Evolutionary conservation across 2,888 invertebrate genomes (phyloP).

Genomic region (Drosophila antonietae): DNA sequence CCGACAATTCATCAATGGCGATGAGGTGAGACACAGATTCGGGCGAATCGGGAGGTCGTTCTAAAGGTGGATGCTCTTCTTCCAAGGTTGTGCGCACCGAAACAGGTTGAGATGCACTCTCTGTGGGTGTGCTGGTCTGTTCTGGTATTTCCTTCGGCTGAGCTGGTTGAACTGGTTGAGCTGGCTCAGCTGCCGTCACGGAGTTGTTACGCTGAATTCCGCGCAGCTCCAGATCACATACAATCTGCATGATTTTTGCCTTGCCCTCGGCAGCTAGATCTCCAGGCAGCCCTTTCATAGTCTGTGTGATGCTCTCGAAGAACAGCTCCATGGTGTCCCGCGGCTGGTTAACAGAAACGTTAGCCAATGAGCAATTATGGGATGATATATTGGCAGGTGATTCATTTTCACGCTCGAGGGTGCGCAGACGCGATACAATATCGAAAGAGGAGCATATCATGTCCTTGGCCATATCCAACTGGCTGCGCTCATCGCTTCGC

Average conservation of each 20-base stretch:
- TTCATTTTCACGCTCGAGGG: conserved; percentile 39
- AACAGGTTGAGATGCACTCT: too few relatives aligned
- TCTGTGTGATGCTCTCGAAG: conserved; percentile 78
- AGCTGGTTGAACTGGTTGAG: neutral
- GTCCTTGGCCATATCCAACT: conserved; percentile 69
- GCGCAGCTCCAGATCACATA: conserved; percentile 76
- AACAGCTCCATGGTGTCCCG: conserved; percentile 77
- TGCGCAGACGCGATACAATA: conserved; percentile 64
- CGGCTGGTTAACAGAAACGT: neutral
- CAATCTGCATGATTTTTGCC: conserved; percentile 78
- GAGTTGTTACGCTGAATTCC: conserved; percentile 52
- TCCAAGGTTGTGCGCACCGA: neutral
- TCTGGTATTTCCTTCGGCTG: neutral
- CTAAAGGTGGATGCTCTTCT: neutral
- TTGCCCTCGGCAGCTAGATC: conserved; percentile 81
- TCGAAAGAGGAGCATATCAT: conserved; percentile 72
- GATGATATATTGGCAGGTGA: neutral
- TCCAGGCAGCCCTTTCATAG: conserved; percentile 72
- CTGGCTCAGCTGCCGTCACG: too few relatives aligned
- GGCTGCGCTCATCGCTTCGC: conserved; percentile 56
- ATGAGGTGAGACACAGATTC: conserved; percentile 16
- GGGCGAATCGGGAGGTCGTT: conserved; percentile 15
- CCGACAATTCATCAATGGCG: conserved; percentile 1
- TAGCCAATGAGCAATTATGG: neutral
- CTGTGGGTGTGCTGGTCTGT: too few relatives aligned